These are phyloP conservation scores for Halictus ligatus DNA, from an alignment of 2,888 invertebrate genomes.

Conservation along the genomic window DNA sequence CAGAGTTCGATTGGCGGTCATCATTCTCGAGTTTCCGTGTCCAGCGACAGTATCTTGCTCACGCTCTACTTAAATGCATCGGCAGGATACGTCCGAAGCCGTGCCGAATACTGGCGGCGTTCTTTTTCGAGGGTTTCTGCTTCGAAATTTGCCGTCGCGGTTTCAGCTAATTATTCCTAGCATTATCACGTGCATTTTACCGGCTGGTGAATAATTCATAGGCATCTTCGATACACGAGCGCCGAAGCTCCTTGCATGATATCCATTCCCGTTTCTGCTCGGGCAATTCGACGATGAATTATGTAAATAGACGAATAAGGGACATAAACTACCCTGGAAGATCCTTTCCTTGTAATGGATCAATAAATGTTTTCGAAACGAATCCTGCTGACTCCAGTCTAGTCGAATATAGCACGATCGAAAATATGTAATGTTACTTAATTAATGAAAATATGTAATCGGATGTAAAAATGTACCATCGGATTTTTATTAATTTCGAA, in stretches of 20 bases:
- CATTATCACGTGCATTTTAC: slow-evolving; percentile 48
- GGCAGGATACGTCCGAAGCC: slow-evolving; percentile 30
- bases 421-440: not conserved
- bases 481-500: not conserved
- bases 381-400: not conserved
- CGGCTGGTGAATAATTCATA: slow-evolving; percentile 48
- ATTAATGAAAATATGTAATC: too few species aligned
- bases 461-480: too few species aligned
- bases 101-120: not conserved
- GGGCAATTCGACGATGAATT: slow-evolving; percentile 51
- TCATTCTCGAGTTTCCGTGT: slow-evolving; percentile 56
- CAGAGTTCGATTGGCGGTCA: slow-evolving; percentile 42
- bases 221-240: slow-evolving; percentile 47
- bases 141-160: slow-evolving; percentile 28
- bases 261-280: slow-evolving; percentile 42
- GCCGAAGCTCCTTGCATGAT: slow-evolving; percentile 36
- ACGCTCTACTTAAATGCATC: slow-evolving; percentile 42
- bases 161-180: slow-evolving; percentile 41
- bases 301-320: slow-evolving; percentile 45
- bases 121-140: slow-evolving; percentile 30
- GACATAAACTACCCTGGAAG: slow-evolving; percentile 36
- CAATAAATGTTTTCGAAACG: slow-evolving; percentile 46
- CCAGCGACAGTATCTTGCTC: slow-evolving; percentile 42
- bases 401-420: not conserved
- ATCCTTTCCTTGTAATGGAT: slow-evolving; percentile 26